A percentile compares a stretch with the other conserved stretches of the same genome.
Evolutionary conservation across 2,797 vertebrate species (phyloP).

Genomic region (Florisuga fusca): DNA sequence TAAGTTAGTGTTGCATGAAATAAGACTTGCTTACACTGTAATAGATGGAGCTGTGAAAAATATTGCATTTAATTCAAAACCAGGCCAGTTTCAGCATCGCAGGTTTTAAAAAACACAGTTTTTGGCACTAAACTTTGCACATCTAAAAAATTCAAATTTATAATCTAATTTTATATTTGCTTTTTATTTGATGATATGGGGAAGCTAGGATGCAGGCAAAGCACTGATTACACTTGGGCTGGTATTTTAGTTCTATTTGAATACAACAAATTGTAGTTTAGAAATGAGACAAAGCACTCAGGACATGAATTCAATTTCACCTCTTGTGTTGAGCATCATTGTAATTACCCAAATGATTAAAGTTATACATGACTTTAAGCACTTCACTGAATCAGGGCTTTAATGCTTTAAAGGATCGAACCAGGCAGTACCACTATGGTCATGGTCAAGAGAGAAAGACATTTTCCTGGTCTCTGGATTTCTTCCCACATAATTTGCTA

Average conservation of each 20-base stretch:
- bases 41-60: conserved; percentile 1
- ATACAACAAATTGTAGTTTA: neutral
- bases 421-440: neutral
- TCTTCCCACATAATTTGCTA: neutral
- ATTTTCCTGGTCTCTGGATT: neutral
- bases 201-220: neutral
- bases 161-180: neutral
- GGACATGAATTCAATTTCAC: conserved; percentile 11
- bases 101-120: neutral
- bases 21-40: conserved; percentile 18
- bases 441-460: neutral
- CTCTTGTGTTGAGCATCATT: neutral
- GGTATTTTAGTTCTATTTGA: neutral
- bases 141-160: neutral
- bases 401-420: neutral
- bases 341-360: conserved; percentile 23
- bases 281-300: neutral
- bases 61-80: neutral
- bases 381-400: neutral
- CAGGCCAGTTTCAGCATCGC: neutral
- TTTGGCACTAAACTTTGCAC: neutral
- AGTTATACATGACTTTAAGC: neutral
- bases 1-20: conserved; percentile 41
- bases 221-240: neutral
- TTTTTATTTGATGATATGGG: neutral